phyloP scores from a whole-genome alignment of 2,113 vertebrate genomes.

The Lates calcarifer region DNA sequence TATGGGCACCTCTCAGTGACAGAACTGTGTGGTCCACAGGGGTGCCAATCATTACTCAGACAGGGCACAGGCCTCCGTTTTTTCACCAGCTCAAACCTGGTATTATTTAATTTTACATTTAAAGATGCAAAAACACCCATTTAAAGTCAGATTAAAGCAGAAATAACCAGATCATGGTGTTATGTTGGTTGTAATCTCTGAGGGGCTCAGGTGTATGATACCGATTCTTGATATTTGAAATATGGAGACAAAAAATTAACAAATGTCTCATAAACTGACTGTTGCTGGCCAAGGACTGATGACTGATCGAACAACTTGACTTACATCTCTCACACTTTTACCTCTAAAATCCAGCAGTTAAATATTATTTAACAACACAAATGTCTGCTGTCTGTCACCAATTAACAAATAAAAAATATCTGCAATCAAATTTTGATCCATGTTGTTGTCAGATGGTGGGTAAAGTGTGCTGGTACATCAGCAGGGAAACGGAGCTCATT shows the following conservation, averaged over 20 bases:
- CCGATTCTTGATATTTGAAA: not conserved
- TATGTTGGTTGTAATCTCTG: not conserved
- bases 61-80: constrained; percentile 44
- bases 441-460: constrained; percentile 40
- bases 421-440: constrained; percentile 15
- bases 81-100: constrained; percentile 44
- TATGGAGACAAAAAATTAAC: not conserved
- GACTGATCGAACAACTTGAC: not conserved
- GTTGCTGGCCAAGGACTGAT: not conserved
- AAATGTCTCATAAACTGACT: not conserved
- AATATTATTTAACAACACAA: not conserved
- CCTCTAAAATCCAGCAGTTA: not conserved
- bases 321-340: not conserved
- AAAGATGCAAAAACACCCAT: constrained; percentile 14
- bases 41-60: constrained; percentile 72
- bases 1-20: constrained; percentile 69
- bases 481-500: constrained; percentile 45
- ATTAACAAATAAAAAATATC: constrained; percentile 15
- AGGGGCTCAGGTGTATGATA: not conserved
- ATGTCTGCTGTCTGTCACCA: not conserved
- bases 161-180: not conserved
- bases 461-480: constrained; percentile 37
- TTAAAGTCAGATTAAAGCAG: constrained; percentile 4
- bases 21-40: constrained; percentile 69
- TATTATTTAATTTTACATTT: constrained; percentile 51